These are phyloP conservation scores for Heterodera schachtii DNA, from an alignment of 1,140 invertebrate genomes.

Conservation along the genomic window DNA sequence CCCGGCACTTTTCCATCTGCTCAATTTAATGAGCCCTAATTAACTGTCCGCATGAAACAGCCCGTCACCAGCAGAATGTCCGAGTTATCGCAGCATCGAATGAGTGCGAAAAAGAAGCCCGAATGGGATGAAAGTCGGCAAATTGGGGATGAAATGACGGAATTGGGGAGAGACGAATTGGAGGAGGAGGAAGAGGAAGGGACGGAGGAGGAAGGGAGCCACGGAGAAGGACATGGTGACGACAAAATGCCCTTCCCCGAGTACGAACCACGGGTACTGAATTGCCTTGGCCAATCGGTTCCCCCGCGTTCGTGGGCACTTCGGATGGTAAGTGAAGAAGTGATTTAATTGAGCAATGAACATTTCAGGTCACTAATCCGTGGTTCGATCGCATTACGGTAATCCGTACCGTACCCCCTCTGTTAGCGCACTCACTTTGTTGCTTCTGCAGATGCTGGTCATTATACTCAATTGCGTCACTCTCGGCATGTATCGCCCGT, in stretches of 20 bases:
- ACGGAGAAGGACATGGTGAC: slow-evolving; percentile 4
- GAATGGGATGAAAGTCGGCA: background rate
- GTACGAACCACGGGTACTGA: slow-evolving; percentile 67
- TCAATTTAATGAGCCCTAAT: background rate
- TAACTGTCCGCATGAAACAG: background rate
- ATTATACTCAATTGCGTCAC: slow-evolving; percentile 98
- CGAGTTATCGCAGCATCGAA: background rate
- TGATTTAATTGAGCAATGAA: background rate
- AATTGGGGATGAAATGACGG: slow-evolving; percentile 27
- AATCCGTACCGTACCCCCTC: too few species aligned
- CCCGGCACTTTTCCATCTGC: background rate
- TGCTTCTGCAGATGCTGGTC: slow-evolving; percentile 77
- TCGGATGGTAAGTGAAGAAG: slow-evolving; percentile 67
- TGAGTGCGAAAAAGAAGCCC: background rate
- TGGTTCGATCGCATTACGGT: slow-evolving; percentile 95
- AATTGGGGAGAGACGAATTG: slow-evolving; percentile 47
- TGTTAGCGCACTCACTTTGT: background rate
- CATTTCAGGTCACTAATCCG: slow-evolving; percentile 79
- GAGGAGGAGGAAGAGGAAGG: slow-evolving; percentile 52
- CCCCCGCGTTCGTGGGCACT: slow-evolving; percentile 86
- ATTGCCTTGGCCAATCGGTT: slow-evolving; percentile 83
- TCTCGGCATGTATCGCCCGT: slow-evolving; percentile 98
- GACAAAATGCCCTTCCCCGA: slow-evolving; percentile 56
- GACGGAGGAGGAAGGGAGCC: slow-evolving; percentile 32
- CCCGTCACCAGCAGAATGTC: background rate